Conservation (phyloP, 92 coral and sea anemone genomes). For the Epizoanthus scotinus region DNA sequence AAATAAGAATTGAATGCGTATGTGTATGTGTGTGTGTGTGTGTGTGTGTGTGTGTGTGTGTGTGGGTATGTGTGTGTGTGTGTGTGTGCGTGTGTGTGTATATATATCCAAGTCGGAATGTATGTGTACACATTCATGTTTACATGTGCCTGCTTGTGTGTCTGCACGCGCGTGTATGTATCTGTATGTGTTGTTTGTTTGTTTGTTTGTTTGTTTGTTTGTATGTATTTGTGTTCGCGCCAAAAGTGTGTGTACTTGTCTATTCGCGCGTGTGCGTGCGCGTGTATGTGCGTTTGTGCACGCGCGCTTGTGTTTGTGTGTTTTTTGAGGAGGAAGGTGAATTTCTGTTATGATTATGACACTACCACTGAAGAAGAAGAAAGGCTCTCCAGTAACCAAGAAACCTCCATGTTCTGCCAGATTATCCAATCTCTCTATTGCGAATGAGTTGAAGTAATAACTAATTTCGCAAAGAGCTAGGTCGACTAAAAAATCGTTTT, state of each 20-base stretch:
- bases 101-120: neutral
- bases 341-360: neutral
- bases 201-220: neutral
- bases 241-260: neutral
- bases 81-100: too few relatives aligned
- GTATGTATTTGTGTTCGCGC: too few relatives aligned
- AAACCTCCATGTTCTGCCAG: too few relatives aligned
- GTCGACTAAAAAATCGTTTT: too few relatives aligned
- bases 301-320: neutral
- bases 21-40: neutral
- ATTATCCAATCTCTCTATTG: too few relatives aligned
- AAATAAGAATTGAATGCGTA: neutral
- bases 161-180: neutral
- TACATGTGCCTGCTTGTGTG: neutral
- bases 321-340: neutral
- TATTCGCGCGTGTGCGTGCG: neutral
- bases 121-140: neutral
- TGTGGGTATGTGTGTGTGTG: too few relatives aligned
- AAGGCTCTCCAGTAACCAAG: too few relatives aligned
- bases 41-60: too few relatives aligned
- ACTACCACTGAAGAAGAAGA: too few relatives aligned
- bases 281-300: neutral
- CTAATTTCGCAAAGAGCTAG: too few relatives aligned
- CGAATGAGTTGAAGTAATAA: too few relatives aligned
- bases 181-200: too few relatives aligned